These are phyloP conservation scores for Bombus confusus DNA, from an alignment of 1,140 invertebrate species.

Conservation along the genomic window DNA sequence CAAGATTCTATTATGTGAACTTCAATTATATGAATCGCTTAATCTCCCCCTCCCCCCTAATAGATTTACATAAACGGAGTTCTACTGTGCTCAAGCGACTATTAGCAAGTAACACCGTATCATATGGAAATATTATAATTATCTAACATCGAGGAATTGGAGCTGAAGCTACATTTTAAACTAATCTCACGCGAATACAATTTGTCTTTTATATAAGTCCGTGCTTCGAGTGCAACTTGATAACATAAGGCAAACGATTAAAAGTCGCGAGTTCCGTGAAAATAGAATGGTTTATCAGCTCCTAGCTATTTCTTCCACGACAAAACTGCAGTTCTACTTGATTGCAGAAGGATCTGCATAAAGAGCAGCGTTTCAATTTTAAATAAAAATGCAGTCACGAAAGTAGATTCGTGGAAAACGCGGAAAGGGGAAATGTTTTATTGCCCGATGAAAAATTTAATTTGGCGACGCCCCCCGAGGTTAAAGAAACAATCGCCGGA, in stretches of 20 bases:
- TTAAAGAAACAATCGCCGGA: not conserved
- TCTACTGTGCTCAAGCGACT: too few relatives aligned
- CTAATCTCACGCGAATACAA: not conserved
- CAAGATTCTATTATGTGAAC: too few relatives aligned
- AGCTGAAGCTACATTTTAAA: not conserved
- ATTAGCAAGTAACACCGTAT: too few relatives aligned
- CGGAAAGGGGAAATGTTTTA: not conserved
- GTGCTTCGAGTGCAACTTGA: not conserved
- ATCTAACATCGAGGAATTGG: too few relatives aligned
- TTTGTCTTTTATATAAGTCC: not conserved
- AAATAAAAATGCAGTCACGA: not conserved
- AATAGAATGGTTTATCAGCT: not conserved
- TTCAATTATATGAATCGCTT: too few relatives aligned
- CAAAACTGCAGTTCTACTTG: not conserved
- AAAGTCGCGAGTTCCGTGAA: not conserved
- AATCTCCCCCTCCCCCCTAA: too few relatives aligned
- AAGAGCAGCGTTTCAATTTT: not conserved
- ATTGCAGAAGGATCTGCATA: not conserved
- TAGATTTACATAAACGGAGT: too few relatives aligned
- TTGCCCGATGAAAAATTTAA: not conserved
- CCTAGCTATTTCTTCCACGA: not conserved
- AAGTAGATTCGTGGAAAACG: not conserved
- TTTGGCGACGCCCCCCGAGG: not conserved
- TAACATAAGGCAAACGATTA: not conserved
- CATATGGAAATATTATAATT: too few relatives aligned